Evolutionary conservation across 2,113 vertebrate genomes (phyloP), one percentile per base, ranked within the genome.

Genomic region (Gobiocypris rarus): DNA sequence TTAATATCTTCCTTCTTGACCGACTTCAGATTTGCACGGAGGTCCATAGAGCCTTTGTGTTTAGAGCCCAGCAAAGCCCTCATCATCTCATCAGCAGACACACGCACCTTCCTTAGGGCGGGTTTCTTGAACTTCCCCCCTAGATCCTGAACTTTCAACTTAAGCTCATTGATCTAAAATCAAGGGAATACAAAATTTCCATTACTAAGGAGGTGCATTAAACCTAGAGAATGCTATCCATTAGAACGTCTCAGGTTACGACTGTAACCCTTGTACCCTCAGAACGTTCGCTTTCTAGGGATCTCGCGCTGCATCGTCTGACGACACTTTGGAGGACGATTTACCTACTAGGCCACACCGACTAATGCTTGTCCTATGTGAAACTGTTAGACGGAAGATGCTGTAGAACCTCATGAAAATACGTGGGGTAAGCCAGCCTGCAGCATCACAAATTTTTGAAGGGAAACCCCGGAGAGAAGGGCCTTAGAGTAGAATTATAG

Each of bases 31-130:
- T 97, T 97, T 88, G 95, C 96, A 73, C 96, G 87, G 6, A 97
- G 91, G 41, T 97, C 96, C 96, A 97, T 96, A 84, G 96, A 97
- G 26, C 96, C 96, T 80, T 97, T 97, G 91, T 97, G 96, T 85
- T 97, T 97, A 85, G 96, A 97, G 82, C 96, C 96, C 91, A 97
- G 92, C 80, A 97, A 89, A 54, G 96, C 96, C 45, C 95, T 90
- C 83, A 97, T 94, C 96, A 97, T 97, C 90, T 96, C 96, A 0
- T 97, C 96, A 0, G 96, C 96, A 0, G 96, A 97, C 70, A 97
- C 95, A 0, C 96, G 94, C 1, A 97, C 96, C 0, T 96, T 90
- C 0, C 96, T 92, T 83, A 97, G 89, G 0, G 95, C 93, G 0
- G 96, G 96, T 0, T 95, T 93, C 86, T 97, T 97, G 90, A 97